Conservation (phyloP, 2,797 vertebrate species). For the Siniperca scherzeri region DNA sequence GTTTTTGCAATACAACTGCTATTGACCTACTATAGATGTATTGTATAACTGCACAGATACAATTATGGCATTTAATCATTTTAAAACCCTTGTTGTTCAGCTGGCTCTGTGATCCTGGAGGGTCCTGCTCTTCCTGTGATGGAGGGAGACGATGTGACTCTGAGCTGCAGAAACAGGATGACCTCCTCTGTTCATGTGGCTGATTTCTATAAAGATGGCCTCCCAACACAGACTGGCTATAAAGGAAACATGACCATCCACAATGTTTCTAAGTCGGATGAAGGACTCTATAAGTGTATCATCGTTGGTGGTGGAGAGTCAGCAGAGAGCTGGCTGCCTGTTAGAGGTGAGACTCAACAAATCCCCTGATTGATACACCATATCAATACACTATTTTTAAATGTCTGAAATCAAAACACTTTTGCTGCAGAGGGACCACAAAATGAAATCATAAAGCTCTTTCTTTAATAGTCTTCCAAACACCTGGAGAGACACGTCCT, state of each 20-base stretch:
- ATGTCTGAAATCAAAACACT: neutral
- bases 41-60: no score
- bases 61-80: no score
- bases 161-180: neutral
- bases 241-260: neutral
- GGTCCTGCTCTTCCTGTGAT: slow-evolving; percentile 12
- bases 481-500: neutral
- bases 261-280: neutral
- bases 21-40: no score
- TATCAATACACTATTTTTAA: neutral
- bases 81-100: neutral
- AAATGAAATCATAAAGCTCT: neutral
- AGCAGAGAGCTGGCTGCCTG: slow-evolving; percentile 9
- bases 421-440: neutral
- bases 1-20: neutral
- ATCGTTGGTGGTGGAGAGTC: neutral
- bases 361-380: neutral
- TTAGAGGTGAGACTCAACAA: neutral
- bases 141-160: neutral
- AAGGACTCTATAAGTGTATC: neutral
- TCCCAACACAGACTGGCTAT: no score
- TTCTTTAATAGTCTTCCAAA: no score
- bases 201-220: neutral
- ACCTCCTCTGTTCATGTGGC: neutral
- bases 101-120: slow-evolving; percentile 24